Evolutionary conservation across 2,888 invertebrate species (phyloP).

Genomic region (Patella caerulea): DNA sequence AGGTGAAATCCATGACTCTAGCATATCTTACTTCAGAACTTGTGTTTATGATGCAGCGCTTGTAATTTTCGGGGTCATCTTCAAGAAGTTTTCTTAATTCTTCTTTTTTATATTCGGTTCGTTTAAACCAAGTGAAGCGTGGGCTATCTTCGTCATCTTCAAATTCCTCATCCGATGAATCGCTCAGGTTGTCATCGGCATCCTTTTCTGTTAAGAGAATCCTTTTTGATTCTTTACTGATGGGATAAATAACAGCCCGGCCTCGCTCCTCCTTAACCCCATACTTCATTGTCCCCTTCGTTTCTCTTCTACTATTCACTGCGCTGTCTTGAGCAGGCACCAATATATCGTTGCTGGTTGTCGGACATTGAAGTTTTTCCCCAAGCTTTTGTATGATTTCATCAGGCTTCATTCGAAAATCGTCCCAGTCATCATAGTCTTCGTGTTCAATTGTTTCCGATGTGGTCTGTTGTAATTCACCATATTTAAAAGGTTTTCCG

Average conservation of each 20-base stretch:
- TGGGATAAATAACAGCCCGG: slow-evolving; percentile 44
- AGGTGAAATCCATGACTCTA: slow-evolving; percentile 5
- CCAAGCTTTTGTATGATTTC: slow-evolving; percentile 57
- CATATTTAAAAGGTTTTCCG: not conserved
- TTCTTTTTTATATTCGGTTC: slow-evolving; percentile 27
- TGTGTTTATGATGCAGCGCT: slow-evolving; percentile 50
- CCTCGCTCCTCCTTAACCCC: slow-evolving; percentile 47
- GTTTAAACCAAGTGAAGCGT: too few species aligned
- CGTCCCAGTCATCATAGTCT: slow-evolving; percentile 45
- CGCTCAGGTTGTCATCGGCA: slow-evolving; percentile 31
- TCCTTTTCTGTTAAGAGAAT: slow-evolving; percentile 28
- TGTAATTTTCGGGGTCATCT: slow-evolving; percentile 49
- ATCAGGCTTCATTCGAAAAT: slow-evolving; percentile 47
- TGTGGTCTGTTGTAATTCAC: not conserved
- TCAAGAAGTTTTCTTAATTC: slow-evolving; percentile 40
- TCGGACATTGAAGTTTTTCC: slow-evolving; percentile 29
- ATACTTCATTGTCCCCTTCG: slow-evolving; percentile 35
- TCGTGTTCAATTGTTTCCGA: slow-evolving; percentile 24
- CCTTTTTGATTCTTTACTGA: slow-evolving; percentile 15
- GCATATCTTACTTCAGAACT: slow-evolving; percentile 13
- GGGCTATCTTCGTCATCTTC: not conserved
- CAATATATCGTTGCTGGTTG: not conserved
- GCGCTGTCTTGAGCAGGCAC: slow-evolving; percentile 5
- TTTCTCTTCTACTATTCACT: not conserved
- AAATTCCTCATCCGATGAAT: slow-evolving; percentile 30